Evolutionary conservation across 2,113 vertebrate species (phyloP).

Genomic region (Psettodes erumei): DNA sequence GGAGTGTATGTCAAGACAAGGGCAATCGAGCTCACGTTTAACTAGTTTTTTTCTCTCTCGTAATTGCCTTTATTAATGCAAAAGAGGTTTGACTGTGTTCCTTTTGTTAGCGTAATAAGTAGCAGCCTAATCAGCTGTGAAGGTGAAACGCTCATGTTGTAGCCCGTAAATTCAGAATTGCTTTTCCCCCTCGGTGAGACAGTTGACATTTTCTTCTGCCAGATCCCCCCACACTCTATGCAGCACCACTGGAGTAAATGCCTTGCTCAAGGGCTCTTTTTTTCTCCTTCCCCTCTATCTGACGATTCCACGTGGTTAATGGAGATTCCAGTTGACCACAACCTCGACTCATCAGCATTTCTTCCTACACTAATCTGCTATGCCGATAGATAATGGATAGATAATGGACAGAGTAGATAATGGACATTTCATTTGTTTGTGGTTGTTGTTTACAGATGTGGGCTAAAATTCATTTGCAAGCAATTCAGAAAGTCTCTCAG

Average conservation of each 20-base stretch:
- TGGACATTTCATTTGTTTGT: not conserved
- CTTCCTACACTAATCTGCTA: not conserved
- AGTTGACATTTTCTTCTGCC: not conserved
- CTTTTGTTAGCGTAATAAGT: not conserved
- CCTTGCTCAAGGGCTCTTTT: conserved; percentile 11
- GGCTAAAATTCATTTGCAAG: not conserved
- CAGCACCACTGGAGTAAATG: not conserved
- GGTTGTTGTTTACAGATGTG: conserved; percentile 2
- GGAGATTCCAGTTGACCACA: not conserved
- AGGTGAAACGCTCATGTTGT: conserved; percentile 39
- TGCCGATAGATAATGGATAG: no score
- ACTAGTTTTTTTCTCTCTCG: not conserved
- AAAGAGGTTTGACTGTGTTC: conserved; percentile 23
- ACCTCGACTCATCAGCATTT: conserved; percentile 1
- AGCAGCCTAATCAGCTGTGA: conserved; percentile 46
- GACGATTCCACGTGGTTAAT: not conserved
- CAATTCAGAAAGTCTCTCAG: not conserved
- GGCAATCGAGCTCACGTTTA: conserved; percentile 33
- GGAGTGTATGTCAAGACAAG: conserved; percentile 30
- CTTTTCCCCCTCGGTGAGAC: not conserved
- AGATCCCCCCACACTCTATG: not conserved
- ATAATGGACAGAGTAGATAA: no score
- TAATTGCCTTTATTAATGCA: conserved; percentile 45
- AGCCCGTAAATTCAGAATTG: not conserved
- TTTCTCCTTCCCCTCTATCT: not conserved